Evolutionary conservation across 2,888 invertebrate species (phyloP), one percentile per base, ranked within the genome.

Genomic region (Eupithecia exiguata): DNA sequence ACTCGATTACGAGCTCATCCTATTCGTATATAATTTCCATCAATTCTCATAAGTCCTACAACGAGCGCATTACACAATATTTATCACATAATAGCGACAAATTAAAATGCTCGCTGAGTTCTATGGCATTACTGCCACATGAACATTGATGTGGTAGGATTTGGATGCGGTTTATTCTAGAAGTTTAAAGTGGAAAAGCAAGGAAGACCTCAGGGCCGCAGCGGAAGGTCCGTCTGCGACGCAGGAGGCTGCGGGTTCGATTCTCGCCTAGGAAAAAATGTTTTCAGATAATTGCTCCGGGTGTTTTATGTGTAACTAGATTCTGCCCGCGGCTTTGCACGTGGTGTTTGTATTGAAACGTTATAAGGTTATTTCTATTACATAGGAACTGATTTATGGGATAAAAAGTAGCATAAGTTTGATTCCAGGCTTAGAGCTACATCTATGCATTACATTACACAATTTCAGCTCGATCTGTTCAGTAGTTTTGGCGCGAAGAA

Each of bases 1-100:
- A 53, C 68, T 68, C 68, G 38, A 71, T 69, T 72, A 72, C 30
- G 63, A 68, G 46, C 67, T 62, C 70, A 61, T 70, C 62, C 18
- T 21, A 70, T 68, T 61, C 40, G 63, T 69, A 65, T 61, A 71
- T 70, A 68, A 71, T 74, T 68, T 73, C 36, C 69, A 71, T 71
- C 43, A 40, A 68, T 71, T 68, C 65, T 38, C 63, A 49, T 65
- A 63, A 65, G 38, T 66, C 40, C 36, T 49, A 40, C 61, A 68
- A 65, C 69, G 67, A 75, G 67, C 40, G 7, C 65, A 75, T 72
- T 70, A 75, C 72, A 49, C 38, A 49, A 72, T 75, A 75, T 75
- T 75, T 75, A 72, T 70, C 53, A 67, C 63, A 68, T 63, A 67
- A 62, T 72, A 68, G 40, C 43, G 63, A 70, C 70, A 68, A 68